These are phyloP conservation scores for Philopotamus ludificatus DNA, from an alignment of 1,140 invertebrate species.

Conservation along the genomic window DNA sequence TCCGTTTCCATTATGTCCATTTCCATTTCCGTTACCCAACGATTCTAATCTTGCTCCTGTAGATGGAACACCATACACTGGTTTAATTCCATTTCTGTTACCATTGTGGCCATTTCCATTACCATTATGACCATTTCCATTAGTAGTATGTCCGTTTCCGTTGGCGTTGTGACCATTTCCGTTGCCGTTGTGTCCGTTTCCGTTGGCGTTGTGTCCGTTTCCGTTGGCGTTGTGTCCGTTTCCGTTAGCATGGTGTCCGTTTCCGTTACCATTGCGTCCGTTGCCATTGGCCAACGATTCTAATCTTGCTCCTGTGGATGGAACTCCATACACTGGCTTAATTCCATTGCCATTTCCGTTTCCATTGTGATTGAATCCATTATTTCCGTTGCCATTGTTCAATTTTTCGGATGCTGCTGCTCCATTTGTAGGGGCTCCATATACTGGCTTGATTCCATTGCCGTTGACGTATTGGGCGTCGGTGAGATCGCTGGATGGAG, in stretches of 20 bases:
- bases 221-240: constrained; percentile 19
- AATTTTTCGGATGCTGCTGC: background rate
- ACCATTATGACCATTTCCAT: constrained; percentile 6
- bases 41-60: too few relatives aligned
- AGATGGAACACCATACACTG: constrained; percentile 12
- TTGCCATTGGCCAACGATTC: too few relatives aligned
- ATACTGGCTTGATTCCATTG: constrained; percentile 25
- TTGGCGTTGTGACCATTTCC: background rate
- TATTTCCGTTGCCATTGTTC: constrained; percentile 3
- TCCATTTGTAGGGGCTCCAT: constrained; percentile 8
- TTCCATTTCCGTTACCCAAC: constrained; percentile 14
- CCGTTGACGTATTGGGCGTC: background rate
- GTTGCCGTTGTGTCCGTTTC: background rate
- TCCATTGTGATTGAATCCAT: constrained; percentile 10
- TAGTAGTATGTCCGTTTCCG: constrained; percentile 17
- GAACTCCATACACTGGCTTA: constrained; percentile 10
- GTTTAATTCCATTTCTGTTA: constrained; percentile 2
- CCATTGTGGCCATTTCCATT: constrained; percentile 11
- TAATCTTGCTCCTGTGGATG: background rate
- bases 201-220: constrained; percentile 4
- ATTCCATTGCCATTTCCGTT: constrained; percentile 7
- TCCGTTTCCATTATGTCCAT: background rate
- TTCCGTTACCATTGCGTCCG: constrained; percentile 17
- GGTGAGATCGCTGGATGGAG: background rate
- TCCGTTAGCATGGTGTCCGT: constrained; percentile 22